A percentile compares a stretch with the other conserved stretches of the same genome.
Conservation (phyloP, 2,113 vertebrate species). For the Labeo rohita region DNA sequence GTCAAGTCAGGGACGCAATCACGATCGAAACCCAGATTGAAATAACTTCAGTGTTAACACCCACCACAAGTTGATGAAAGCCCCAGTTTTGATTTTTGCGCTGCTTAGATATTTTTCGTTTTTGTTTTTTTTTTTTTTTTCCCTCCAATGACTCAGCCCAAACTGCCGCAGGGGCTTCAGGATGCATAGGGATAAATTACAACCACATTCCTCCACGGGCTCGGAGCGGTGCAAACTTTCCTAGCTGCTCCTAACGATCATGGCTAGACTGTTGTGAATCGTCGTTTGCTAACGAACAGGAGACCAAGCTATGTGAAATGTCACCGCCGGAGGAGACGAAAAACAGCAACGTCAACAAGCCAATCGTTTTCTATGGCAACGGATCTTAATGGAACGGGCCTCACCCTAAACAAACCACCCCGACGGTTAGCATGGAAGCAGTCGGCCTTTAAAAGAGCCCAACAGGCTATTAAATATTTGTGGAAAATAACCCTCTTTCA, state of each 20-base stretch:
- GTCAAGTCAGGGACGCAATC: slow-evolving; percentile 41
- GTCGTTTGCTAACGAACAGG: neutral
- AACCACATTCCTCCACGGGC: slow-evolving; percentile 36
- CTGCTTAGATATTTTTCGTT: slow-evolving; percentile 42
- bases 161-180: slow-evolving; percentile 35
- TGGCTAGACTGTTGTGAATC: slow-evolving; percentile 3
- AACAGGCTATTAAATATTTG: slow-evolving; percentile 47
- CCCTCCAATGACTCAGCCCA: slow-evolving; percentile 26
- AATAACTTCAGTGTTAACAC: slow-evolving; percentile 41
- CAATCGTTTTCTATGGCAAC: slow-evolving; percentile 33
- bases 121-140: neutral
- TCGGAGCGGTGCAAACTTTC: slow-evolving; percentile 8
- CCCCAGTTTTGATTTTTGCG: slow-evolving; percentile 23
- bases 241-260: slow-evolving; percentile 31
- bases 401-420: slow-evolving; percentile 18
- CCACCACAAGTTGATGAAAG: slow-evolving; percentile 53
- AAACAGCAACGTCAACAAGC: neutral
- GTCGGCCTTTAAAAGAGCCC: slow-evolving; percentile 42
- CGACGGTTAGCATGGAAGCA: slow-evolving; percentile 23
- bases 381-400: neutral
- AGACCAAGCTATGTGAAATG: slow-evolving; percentile 14
- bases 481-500: slow-evolving; percentile 42
- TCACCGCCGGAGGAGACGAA: neutral
- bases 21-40: slow-evolving; percentile 40
- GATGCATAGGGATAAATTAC: slow-evolving; percentile 31